Evolutionary conservation across 2,113 vertebrate genomes (phyloP).

Genomic region (Salvelinus namaycush): DNA sequence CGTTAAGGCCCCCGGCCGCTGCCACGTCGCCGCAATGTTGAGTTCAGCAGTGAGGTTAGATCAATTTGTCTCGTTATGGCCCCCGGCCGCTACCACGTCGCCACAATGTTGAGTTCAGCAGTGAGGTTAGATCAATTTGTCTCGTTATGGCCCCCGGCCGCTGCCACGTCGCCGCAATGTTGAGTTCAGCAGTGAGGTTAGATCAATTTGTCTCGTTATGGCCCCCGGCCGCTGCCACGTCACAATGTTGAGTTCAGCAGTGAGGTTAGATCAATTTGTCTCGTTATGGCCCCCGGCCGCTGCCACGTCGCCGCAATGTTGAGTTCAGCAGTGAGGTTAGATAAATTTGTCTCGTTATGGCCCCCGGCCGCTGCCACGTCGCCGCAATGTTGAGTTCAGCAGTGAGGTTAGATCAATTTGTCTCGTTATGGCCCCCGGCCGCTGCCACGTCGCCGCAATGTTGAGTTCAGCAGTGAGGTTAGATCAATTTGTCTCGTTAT

Average conservation of each 20-base stretch:
- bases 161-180: background rate
- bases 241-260: conserved; percentile 12
- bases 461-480: conserved; percentile 22
- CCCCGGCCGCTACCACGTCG: too few species aligned
- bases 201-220: conserved; percentile 58
- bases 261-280: conserved; percentile 48
- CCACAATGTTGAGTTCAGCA: conserved; percentile 10
- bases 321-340: conserved; percentile 20
- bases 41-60: conserved; percentile 25
- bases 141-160: too few species aligned
- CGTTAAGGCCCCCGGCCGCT: too few species aligned
- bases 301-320: conserved; percentile 2
- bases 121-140: conserved; percentile 47
- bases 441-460: background rate
- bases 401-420: conserved; percentile 43
- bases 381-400: conserved; percentile 10
- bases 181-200: conserved; percentile 19
- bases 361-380: too few species aligned
- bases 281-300: too few species aligned
- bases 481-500: conserved; percentile 56
- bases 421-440: too few species aligned
- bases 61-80: too few species aligned
- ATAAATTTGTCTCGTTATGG: conserved; percentile 59
- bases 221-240: too few species aligned
- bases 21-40: conserved; percentile 2